phyloP scores from a whole-genome alignment of 2,888 invertebrate species.

The Acronicta aceris region DNA sequence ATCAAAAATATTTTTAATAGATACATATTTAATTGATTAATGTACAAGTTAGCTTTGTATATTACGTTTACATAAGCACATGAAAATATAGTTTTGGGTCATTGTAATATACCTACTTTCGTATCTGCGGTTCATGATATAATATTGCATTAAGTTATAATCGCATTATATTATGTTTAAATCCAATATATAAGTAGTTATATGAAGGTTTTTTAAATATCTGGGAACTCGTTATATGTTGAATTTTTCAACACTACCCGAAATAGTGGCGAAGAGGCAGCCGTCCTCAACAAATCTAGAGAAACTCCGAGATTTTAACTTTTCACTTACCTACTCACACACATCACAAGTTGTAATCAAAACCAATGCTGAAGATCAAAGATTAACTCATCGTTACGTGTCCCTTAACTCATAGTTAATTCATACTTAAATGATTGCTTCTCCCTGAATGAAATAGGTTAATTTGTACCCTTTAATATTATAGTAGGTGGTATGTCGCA shows the following conservation, averaged over 20 bases:
- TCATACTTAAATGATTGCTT: conserved; percentile 55
- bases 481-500: conserved; percentile 49
- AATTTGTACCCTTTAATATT: conserved; percentile 57
- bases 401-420: conserved; percentile 54
- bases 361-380: conserved; percentile 37
- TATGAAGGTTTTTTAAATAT: no score
- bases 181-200: neutral
- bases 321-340: conserved; percentile 37
- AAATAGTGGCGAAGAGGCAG: neutral
- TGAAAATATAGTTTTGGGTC: no score
- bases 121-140: no score
- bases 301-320: neutral
- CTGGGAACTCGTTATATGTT: neutral
- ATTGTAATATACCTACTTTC: no score
- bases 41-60: no score
- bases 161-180: neutral
- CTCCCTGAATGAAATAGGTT: conserved; percentile 38
- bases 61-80: no score
- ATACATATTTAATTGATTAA: no score
- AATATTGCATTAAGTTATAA: no score
- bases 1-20: no score
- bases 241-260: neutral
- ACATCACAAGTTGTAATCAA: conserved; percentile 36
- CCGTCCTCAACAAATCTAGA: neutral
- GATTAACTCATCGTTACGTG: conserved; percentile 34